phyloP scores from a whole-genome alignment of 2,888 invertebrate species.

The Drosophila flavopinicola region DNA sequence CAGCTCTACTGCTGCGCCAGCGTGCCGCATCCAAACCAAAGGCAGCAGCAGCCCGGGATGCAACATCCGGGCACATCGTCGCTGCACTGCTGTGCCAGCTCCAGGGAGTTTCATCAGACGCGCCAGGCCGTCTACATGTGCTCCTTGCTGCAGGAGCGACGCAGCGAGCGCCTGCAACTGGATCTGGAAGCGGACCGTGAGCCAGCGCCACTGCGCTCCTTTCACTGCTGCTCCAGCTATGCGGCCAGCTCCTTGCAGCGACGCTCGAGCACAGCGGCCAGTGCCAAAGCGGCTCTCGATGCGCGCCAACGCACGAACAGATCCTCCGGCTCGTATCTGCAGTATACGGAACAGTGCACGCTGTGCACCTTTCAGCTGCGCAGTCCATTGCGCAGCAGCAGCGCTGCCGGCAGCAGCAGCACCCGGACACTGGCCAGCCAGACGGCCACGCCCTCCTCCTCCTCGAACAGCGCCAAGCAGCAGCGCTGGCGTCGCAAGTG shows the following conservation, averaged over 20 bases:
- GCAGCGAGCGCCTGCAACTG: slow-evolving; percentile 40
- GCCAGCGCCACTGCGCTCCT: slow-evolving; percentile 67
- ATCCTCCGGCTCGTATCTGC: slow-evolving; percentile 69
- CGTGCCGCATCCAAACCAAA: slow-evolving; percentile 80
- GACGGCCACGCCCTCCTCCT: slow-evolving; percentile 42
- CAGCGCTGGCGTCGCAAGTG: slow-evolving; percentile 86
- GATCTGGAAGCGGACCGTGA: slow-evolving; percentile 31
- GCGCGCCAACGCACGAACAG: slow-evolving; percentile 50
- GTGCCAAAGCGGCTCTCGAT: slow-evolving; percentile 73
- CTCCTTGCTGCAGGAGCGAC: slow-evolving; percentile 85
- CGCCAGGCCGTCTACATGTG: slow-evolving; percentile 85
- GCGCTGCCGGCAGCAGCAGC: slow-evolving; percentile 50
- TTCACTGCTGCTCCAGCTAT: slow-evolving; percentile 84
- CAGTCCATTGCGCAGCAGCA: slow-evolving; percentile 64
- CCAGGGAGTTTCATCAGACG: slow-evolving; percentile 83
- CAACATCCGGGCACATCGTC: slow-evolving; percentile 43
- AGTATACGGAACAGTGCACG: slow-evolving; percentile 84
- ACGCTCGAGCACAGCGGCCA: slow-evolving; percentile 74
- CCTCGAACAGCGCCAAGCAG: slow-evolving; percentile 82
- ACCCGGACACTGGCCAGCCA: slow-evolving; percentile 53
- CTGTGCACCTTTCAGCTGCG: slow-evolving; percentile 84
- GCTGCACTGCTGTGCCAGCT: slow-evolving; percentile 85
- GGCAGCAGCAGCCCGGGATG: slow-evolving; percentile 20
- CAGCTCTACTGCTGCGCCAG: slow-evolving; percentile 84
- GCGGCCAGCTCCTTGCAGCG: slow-evolving; percentile 78